phyloP scores from a whole-genome alignment of 2,113 vertebrate species.

The Nothobranchius furzeri region DNA sequence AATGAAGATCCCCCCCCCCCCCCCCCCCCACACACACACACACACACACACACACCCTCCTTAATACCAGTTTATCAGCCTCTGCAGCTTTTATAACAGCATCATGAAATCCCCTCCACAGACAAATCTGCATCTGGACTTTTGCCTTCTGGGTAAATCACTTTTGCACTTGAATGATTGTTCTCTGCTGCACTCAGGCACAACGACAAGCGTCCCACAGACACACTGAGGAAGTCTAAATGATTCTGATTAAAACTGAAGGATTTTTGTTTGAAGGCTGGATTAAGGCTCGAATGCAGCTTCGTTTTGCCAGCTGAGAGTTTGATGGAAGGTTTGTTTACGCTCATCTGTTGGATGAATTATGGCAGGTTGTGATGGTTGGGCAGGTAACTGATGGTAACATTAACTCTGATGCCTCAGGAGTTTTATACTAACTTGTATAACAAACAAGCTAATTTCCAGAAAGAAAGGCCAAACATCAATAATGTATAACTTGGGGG shows the following conservation, averaged over 20 bases:
- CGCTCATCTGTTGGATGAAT: neutral
- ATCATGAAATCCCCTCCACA: constrained; percentile 38
- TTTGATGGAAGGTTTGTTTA: too few species aligned
- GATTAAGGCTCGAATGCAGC: too few species aligned
- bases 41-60: too few species aligned
- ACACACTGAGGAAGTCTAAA: neutral
- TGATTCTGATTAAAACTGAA: too few species aligned
- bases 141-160: constrained; percentile 37
- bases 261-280: too few species aligned
- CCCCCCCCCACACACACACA: too few species aligned
- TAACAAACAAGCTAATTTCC: constrained; percentile 22
- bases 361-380: constrained; percentile 20
- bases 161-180: constrained; percentile 36
- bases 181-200: constrained; percentile 19
- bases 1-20: neutral
- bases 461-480: constrained; percentile 31
- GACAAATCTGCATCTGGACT: constrained; percentile 54
- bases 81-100: constrained; percentile 24
- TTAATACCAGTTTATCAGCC: neutral
- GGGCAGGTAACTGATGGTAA: constrained; percentile 44
- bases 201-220: constrained; percentile 25
- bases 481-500: constrained; percentile 18
- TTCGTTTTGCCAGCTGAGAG: too few species aligned
- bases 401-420: constrained; percentile 26
- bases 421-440: neutral